Evolutionary conservation across 2,113 vertebrate genomes (phyloP), one percentile per base, ranked within the genome.

Genomic region (Tapirus terrestris): DNA sequence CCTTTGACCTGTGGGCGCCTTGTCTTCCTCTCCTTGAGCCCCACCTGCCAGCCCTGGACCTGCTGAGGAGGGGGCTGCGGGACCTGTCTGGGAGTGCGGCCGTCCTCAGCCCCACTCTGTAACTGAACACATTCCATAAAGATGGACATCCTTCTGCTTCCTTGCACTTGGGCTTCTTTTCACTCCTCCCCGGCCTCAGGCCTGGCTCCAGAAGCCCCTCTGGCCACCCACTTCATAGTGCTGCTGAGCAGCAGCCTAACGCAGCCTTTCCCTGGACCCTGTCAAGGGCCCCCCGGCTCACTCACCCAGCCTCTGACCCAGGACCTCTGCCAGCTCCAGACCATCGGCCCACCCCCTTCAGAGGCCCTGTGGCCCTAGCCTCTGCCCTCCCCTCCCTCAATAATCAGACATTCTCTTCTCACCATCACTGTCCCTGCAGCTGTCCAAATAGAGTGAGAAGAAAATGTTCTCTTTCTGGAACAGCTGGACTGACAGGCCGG

Each of bases 381-480:
- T 43, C 76, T 16, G 25, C 7, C 23, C 2, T 1, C 3, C 4
- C 27, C 85, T 67, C 29, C 36, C 61, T 39, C 60, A 45, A 3
- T 51, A 48, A 79, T 48, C 43, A n/a, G 31, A 79, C 82, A 5
- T 72, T 58, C 60, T 82, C 81, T 60, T 36, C 56, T 91, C 33
- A 11, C 45, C 17, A 2, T 39, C 36, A 14, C 53, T 43, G 0
- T 76, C 70, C 70, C 67, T 10, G 67, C 77, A 60, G 81, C 73
- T 93, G n/a, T 75, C 77, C 75, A 89, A 63, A 91, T 60, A 56
- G 18, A 94, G 70, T 25, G 53, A 89, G 56, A 80, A 89, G 75
- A 94, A 90, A 95, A 92, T 84, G 95, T 75, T 45, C 68, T 84
- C 60, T 83, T 60, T 89, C 86, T 1, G 23, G 96, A 92, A 83